Conservation (phyloP, 2,797 vertebrate species). For the Podarcis siculus region DNA sequence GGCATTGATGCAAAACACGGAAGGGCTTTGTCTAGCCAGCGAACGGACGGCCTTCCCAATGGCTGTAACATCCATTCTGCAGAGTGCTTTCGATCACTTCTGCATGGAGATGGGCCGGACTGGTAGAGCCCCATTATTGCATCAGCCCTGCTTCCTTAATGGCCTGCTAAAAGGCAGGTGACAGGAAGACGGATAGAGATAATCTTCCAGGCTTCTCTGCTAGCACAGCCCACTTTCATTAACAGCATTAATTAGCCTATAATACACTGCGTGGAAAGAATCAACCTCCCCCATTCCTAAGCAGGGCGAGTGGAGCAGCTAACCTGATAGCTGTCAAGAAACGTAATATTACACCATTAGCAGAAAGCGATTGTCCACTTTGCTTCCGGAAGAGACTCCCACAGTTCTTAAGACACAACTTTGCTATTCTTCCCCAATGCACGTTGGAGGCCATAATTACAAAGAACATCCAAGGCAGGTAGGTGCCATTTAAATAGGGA, state of each 20-base stretch:
- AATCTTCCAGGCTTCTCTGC: slow-evolving; percentile 70
- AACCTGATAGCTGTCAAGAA: slow-evolving; percentile 60
- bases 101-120: slow-evolving; percentile 38
- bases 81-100: slow-evolving; percentile 52
- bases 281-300: slow-evolving; percentile 52
- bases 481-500: background rate
- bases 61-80: slow-evolving; percentile 7
- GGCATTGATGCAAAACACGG: background rate
- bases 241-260: slow-evolving; percentile 78
- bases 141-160: slow-evolving; percentile 72
- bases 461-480: slow-evolving; percentile 23
- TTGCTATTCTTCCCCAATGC: slow-evolving; percentile 42
- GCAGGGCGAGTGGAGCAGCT: slow-evolving; percentile 28
- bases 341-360: slow-evolving; percentile 49
- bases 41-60: background rate
- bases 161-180: slow-evolving; percentile 74
- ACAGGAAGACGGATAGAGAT: slow-evolving; percentile 77
- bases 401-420: slow-evolving; percentile 47
- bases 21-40: background rate
- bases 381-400: slow-evolving; percentile 20
- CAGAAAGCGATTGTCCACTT: slow-evolving; percentile 27
- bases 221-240: slow-evolving; percentile 73
- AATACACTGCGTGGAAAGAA: slow-evolving; percentile 68
- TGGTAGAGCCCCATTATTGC: slow-evolving; percentile 50
- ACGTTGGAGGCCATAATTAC: background rate